These are phyloP conservation scores for Spodoptera frugiperda DNA, from an alignment of 1,140 invertebrate species.

Conservation along the genomic window DNA sequence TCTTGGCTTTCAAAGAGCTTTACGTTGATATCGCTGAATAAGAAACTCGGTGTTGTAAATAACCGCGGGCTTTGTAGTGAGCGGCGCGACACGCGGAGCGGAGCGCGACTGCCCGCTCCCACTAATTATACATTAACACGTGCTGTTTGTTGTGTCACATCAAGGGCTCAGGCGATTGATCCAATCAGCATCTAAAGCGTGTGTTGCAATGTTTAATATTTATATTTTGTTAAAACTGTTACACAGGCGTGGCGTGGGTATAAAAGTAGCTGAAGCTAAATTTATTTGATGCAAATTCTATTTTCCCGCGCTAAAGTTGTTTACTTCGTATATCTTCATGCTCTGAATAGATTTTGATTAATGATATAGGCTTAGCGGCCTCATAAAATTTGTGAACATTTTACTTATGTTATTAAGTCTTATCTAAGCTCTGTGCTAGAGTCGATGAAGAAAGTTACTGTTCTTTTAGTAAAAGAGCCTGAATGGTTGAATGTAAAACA, in stretches of 20 bases:
- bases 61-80: conserved; percentile 33
- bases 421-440: not conserved
- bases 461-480: not conserved
- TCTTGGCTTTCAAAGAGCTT: conserved; percentile 58
- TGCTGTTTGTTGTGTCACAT: not conserved
- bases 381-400: too few relatives aligned
- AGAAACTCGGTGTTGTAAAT: conserved; percentile 44
- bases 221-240: conserved; percentile 12
- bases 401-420: too few relatives aligned
- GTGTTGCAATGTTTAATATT: conserved; percentile 2
- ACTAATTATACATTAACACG: conserved; percentile 19
- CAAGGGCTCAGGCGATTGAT: not conserved
- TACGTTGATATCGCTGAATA: conserved; percentile 54
- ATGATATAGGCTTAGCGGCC: not conserved
- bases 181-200: not conserved
- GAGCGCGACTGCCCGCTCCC: not conserved
- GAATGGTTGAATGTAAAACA: not conserved
- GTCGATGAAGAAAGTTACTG: not conserved
- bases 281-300: conserved; percentile 30
- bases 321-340: conserved; percentile 22
- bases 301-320: conserved; percentile 25
- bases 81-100: conserved; percentile 38
- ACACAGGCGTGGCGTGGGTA: not conserved
- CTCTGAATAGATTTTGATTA: conserved; percentile 22
- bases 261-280: conserved; percentile 23